phyloP scores from a whole-genome alignment of 2,888 invertebrate genomes.

The Ectemnius continuus region DNA sequence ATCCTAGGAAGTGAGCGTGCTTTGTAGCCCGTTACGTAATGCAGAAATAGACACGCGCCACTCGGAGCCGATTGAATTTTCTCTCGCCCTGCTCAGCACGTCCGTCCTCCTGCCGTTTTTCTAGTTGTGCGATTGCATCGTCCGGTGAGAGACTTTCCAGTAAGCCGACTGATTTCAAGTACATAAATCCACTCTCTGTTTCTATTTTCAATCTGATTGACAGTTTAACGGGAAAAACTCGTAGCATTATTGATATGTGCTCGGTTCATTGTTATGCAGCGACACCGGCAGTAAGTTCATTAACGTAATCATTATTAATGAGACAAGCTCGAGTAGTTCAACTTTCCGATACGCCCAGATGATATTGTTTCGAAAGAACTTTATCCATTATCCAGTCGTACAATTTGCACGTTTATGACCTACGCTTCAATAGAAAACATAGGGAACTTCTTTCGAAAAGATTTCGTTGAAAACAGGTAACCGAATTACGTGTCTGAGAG shows the following conservation, averaged over 20 bases:
- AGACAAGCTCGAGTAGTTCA: neutral
- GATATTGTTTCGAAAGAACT: neutral
- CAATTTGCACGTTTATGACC: too few species aligned
- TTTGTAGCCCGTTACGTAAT: slow-evolving; percentile 36
- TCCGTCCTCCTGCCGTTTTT: neutral
- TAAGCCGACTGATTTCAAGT: too few species aligned
- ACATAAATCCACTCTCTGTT: too few species aligned
- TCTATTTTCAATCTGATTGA: neutral
- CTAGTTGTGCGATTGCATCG: too few species aligned
- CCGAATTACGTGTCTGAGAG: neutral
- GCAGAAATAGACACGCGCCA: slow-evolving; percentile 27
- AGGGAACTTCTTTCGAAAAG: neutral
- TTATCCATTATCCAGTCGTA: neutral
- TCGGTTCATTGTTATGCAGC: neutral
- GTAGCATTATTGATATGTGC: neutral
- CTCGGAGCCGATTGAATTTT: slow-evolving; percentile 25
- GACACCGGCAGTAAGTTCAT: neutral
- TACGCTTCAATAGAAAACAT: too few species aligned
- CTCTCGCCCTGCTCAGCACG: slow-evolving; percentile 8
- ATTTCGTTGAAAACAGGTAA: neutral
- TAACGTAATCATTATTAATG: neutral
- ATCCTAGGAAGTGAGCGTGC: slow-evolving; percentile 22
- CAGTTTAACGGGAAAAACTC: neutral
- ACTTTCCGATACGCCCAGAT: neutral
- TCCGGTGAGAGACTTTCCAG: too few species aligned